Conservation (phyloP, 2,888 invertebrate genomes). For the Belgica antarctica region DNA sequence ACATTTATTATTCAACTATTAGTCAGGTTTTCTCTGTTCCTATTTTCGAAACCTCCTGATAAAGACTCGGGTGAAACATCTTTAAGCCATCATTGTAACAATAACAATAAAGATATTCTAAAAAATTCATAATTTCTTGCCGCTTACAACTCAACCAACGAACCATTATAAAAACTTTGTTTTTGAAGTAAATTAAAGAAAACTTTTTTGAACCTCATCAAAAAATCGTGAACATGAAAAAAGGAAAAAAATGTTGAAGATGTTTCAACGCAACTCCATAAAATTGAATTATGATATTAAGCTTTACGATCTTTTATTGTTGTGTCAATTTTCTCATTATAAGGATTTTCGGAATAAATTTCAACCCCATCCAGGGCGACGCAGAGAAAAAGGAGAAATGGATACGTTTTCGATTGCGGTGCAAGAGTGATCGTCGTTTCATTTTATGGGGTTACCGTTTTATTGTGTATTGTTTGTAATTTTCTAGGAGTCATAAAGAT, state of each 20-base stretch:
- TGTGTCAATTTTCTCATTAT: constrained; percentile 36
- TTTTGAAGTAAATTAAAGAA: neutral
- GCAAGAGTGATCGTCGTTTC: constrained; percentile 10
- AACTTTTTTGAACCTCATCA: neutral
- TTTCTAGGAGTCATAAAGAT: constrained; percentile 20
- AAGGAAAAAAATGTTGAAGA: neutral
- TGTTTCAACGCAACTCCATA: constrained; percentile 12
- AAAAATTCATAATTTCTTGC: neutral
- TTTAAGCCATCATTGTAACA: constrained; percentile 20
- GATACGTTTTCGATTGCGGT: neutral
- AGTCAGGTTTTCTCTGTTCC: neutral
- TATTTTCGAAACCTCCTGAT: neutral
- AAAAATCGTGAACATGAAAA: neutral
- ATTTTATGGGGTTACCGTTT: constrained; percentile 31
- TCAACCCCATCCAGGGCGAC: neutral
- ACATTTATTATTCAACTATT: constrained; percentile 32
- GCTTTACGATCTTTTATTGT: constrained; percentile 35
- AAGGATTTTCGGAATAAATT: constrained; percentile 4
- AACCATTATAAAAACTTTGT: constrained; percentile 4
- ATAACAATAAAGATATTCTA: constrained; percentile 31
- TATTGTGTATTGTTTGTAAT: constrained; percentile 6
- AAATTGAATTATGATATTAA: constrained; percentile 34
- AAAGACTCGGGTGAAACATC: constrained; percentile 7
- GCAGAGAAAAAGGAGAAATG: too few species aligned
- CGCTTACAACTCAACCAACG: neutral